Percentiles rank a stretch among this genome's conserved stretches.
These are phyloP conservation scores for Hyperoplus lanceolatus DNA, from an alignment of 2,797 vertebrate genomes.

Conservation along the genomic window DNA sequence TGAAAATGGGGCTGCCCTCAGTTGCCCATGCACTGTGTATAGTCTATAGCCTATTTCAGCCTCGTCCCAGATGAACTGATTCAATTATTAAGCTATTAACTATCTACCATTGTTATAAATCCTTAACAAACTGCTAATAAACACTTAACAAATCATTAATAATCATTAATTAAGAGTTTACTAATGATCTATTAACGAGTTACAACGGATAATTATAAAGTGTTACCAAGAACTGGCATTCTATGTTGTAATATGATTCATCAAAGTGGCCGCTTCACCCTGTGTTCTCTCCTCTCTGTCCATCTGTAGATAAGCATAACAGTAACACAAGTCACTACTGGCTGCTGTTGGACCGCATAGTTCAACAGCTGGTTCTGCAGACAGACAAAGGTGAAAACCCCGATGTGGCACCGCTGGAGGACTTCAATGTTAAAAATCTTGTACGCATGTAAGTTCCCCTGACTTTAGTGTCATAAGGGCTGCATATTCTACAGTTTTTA, in stretches of 20 bases:
- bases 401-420: constrained; percentile 92
- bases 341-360: constrained; percentile 93
- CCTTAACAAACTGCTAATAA: too few species aligned
- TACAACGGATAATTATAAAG: too few species aligned
- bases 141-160: too few species aligned
- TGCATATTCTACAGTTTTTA: not conserved
- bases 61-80: too few species aligned
- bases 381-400: constrained; percentile 96
- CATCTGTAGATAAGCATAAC: constrained; percentile 89
- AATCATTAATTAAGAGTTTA: too few species aligned
- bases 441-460: constrained; percentile 89
- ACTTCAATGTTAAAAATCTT: constrained; percentile 96
- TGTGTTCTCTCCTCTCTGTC: not conserved
- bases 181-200: too few species aligned
- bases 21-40: too few species aligned
- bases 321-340: constrained; percentile 94
- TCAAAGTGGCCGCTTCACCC: not conserved
- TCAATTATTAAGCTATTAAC: too few species aligned
- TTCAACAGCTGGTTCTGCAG: constrained; percentile 97
- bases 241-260: not conserved
- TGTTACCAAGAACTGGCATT: too few species aligned
- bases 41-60: too few species aligned
- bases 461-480: not conserved
- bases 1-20: too few species aligned
- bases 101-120: too few species aligned